These are phyloP conservation scores for Rhagium mordax DNA, from an alignment of 2,888 invertebrate genomes.

Conservation along the genomic window DNA sequence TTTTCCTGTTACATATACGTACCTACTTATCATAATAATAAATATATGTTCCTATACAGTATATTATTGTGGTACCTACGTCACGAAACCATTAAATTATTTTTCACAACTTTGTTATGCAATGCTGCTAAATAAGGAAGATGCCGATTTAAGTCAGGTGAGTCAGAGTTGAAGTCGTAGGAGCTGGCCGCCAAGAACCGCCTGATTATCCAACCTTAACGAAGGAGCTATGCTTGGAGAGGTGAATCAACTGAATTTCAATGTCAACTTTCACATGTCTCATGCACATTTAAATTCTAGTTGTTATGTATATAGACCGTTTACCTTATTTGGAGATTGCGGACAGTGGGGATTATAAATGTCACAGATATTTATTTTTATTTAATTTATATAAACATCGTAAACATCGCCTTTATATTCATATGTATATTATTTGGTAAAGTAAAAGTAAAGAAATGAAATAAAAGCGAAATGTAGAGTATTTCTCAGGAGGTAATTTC, in stretches of 20 bases:
- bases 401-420: no score
- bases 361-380: no score
- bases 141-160: constrained; percentile 43
- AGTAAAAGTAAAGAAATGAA: no score
- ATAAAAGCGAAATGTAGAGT: no score
- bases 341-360: neutral
- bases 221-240: constrained; percentile 34
- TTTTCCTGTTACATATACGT: no score
- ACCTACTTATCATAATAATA: neutral
- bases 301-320: constrained; percentile 4
- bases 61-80: no score
- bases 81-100: neutral
- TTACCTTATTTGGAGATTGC: neutral
- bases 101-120: constrained; percentile 33
- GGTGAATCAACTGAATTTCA: constrained; percentile 55
- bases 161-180: constrained; percentile 43
- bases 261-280: constrained; percentile 51
- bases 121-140: constrained; percentile 54
- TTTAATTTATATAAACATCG: no score
- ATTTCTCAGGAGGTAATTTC: no score
- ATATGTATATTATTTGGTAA: no score
- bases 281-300: neutral
- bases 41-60: neutral
- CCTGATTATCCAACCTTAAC: constrained; percentile 54
- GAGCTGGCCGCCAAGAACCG: constrained; percentile 47